These are phyloP conservation scores for Melanotaenia nigrans DNA, from an alignment of 2,797 vertebrate species.

Conservation along the genomic window DNA sequence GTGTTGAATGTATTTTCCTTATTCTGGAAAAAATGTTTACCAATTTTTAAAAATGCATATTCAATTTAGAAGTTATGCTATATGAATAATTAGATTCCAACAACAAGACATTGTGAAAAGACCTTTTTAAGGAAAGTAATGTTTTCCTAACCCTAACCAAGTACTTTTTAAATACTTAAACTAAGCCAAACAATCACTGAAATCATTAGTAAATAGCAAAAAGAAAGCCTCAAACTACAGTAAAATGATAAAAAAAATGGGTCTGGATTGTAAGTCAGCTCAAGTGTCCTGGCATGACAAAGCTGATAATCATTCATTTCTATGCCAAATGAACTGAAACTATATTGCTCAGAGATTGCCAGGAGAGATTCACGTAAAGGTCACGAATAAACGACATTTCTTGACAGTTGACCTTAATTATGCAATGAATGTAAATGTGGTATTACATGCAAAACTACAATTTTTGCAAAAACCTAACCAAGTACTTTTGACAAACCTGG, in stretches of 20 bases:
- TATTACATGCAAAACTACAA: neutral
- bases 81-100: neutral
- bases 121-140: too few relatives aligned
- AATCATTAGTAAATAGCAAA: neutral
- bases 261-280: neutral
- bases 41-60: neutral
- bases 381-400: neutral
- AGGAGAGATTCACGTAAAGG: neutral
- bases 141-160: too few relatives aligned
- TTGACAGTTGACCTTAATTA: neutral
- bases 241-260: neutral
- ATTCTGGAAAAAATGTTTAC: neutral
- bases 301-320: neutral
- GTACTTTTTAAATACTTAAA: neutral
- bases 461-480: neutral
- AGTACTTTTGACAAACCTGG: neutral
- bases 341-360: neutral
- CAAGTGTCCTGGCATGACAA: neutral
- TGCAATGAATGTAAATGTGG: neutral
- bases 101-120: neutral
- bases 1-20: constrained; percentile 9
- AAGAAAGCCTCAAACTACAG: neutral
- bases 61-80: neutral
- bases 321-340: neutral
- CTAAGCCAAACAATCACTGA: neutral